Evolutionary conservation across 2,113 vertebrate species (phyloP).

Genomic region (Seriola quinqueradiata): DNA sequence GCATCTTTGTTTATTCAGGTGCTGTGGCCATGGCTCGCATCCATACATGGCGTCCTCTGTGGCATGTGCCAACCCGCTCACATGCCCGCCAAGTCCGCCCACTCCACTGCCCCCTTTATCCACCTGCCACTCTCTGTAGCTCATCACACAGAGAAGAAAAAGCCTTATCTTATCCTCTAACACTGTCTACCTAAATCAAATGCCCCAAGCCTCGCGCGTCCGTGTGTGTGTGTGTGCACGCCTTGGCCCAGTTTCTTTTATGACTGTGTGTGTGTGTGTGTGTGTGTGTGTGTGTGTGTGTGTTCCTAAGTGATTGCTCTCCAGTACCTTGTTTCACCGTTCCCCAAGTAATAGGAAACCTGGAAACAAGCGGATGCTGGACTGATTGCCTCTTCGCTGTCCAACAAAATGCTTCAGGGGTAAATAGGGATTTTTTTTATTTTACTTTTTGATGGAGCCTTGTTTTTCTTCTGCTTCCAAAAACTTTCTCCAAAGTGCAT

Average conservation of each 20-base stretch:
- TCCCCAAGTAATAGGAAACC: constrained; percentile 66
- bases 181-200: constrained; percentile 43
- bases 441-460: constrained; percentile 22
- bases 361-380: constrained; percentile 53
- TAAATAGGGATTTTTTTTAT: constrained; percentile 40
- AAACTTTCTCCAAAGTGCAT: constrained; percentile 44
- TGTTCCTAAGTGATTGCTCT: constrained; percentile 52
- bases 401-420: constrained; percentile 56
- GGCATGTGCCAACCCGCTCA: constrained; percentile 65
- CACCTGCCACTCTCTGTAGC: constrained; percentile 65
- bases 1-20: constrained; percentile 65
- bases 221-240: neutral
- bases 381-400: constrained; percentile 62
- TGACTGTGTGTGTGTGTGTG: constrained; percentile 9
- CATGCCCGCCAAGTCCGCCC: constrained; percentile 60
- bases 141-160: constrained; percentile 57
- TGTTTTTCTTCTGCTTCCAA: constrained; percentile 41
- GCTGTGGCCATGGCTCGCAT: constrained; percentile 41
- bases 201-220: constrained; percentile 11
- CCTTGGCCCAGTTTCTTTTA: constrained; percentile 37
- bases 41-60: constrained; percentile 32
- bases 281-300: constrained; percentile 29
- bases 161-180: constrained; percentile 30
- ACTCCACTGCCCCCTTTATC: constrained; percentile 56
- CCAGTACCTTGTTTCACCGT: constrained; percentile 38